Evolutionary conservation across 2,888 invertebrate genomes (phyloP).

Genomic region (Pyralis farinalis): DNA sequence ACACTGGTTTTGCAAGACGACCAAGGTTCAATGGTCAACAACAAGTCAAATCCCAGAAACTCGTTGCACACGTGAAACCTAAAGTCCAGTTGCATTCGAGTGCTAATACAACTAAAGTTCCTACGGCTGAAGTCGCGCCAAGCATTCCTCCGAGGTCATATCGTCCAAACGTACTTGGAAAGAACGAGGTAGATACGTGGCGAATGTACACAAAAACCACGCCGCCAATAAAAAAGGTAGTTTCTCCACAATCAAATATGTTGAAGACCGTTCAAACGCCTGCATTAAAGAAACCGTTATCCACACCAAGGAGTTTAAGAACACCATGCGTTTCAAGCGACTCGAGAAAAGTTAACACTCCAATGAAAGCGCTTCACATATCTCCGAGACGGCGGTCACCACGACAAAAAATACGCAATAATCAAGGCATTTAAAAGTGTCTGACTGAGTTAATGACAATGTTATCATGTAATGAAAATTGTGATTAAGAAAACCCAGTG

Average conservation of each 20-base stretch:
- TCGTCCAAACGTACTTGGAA: slow-evolving; percentile 30
- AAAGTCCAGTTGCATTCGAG: slow-evolving; percentile 34
- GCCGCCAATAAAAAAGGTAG: slow-evolving; percentile 48
- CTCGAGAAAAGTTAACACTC: slow-evolving; percentile 78
- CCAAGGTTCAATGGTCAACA: slow-evolving; percentile 55
- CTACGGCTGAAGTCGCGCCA: slow-evolving; percentile 23
- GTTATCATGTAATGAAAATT: slow-evolving; percentile 10
- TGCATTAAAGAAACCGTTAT: slow-evolving; percentile 81
- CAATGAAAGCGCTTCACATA: slow-evolving; percentile 74
- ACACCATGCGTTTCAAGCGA: slow-evolving; percentile 62
- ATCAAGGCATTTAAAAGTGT: slow-evolving; percentile 22
- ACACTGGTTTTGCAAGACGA: slow-evolving; percentile 63
- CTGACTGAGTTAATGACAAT: slow-evolving; percentile 19
- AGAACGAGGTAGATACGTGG: slow-evolving; percentile 43
- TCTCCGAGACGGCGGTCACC: slow-evolving; percentile 68
- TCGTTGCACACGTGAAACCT: slow-evolving; percentile 44
- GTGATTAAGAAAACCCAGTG: slow-evolving; percentile 40
- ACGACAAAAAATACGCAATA: slow-evolving; percentile 45
- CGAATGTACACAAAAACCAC: slow-evolving; percentile 48
- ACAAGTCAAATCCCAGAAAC: slow-evolving; percentile 44
- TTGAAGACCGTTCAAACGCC: slow-evolving; percentile 67
- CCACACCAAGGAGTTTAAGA: slow-evolving; percentile 76
- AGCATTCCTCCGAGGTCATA: slow-evolving; percentile 28
- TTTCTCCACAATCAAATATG: slow-evolving; percentile 49
- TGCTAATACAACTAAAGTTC: slow-evolving; percentile 29